Evolutionary conservation across 1,140 invertebrate genomes (phyloP).

Genomic region (Drosophila teissieri): DNA sequence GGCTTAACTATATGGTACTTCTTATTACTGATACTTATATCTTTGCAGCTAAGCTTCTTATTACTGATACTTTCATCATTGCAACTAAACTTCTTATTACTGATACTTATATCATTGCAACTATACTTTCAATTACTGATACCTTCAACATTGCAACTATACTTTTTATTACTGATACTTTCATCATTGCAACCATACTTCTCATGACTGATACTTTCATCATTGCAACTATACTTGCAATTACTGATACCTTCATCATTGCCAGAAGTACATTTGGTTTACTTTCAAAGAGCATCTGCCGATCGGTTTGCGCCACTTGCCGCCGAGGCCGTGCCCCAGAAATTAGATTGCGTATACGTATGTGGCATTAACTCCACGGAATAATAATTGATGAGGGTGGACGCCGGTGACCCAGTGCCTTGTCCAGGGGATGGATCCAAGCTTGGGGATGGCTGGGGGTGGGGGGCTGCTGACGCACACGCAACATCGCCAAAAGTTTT

Average conservation of each 20-base stretch:
- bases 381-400: conserved; percentile 51
- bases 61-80: too few relatives aligned
- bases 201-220: neutral
- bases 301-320: neutral
- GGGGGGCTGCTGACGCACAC: conserved; percentile 30
- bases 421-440: neutral
- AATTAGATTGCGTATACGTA: conserved; percentile 36
- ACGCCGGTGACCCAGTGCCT: conserved; percentile 20
- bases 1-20: neutral
- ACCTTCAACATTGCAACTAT: too few relatives aligned
- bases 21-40: neutral
- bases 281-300: neutral
- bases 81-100: too few relatives aligned
- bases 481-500: conserved; percentile 39
- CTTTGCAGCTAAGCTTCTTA: too few relatives aligned
- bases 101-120: too few relatives aligned
- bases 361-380: conserved; percentile 36
- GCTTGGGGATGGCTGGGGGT: too few relatives aligned
- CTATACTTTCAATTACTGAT: too few relatives aligned
- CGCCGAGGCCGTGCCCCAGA: neutral
- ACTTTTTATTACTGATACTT: neutral
- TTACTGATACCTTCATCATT: neutral
- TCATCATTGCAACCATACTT: too few relatives aligned
- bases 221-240: too few relatives aligned
- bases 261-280: neutral